A percentile compares a stretch with the other conserved stretches of the same genome.
Conservation (phyloP, 1,140 invertebrate species). For the Philotrypesis tridentata region DNA sequence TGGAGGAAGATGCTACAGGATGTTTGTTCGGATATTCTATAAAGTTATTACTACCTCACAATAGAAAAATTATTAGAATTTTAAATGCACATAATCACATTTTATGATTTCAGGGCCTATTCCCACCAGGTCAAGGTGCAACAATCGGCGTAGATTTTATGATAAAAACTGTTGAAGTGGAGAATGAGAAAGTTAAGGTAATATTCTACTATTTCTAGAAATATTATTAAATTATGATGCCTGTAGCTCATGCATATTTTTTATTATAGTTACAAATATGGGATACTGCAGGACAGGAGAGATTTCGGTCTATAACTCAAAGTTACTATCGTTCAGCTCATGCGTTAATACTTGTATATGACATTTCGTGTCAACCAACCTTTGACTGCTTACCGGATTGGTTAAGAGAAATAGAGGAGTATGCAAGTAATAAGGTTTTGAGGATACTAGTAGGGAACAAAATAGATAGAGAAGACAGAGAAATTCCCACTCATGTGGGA, state of each 20-base stretch:
- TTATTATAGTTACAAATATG: conserved; percentile 93
- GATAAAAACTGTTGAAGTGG: conserved; percentile 98
- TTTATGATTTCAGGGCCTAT: conserved; percentile 80
- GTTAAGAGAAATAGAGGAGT: conserved; percentile 96
- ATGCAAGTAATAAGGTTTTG: conserved; percentile 95
- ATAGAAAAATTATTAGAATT: not conserved
- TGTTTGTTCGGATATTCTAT: not conserved
- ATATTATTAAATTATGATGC: not conserved
- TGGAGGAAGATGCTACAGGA: not conserved
- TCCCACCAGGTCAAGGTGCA: conserved; percentile 97
- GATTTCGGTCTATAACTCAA: conserved; percentile 97
- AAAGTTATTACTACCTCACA: not conserved
- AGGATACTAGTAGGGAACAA: conserved; percentile 96
- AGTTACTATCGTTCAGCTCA: conserved; percentile 98
- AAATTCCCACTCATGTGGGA: conserved; percentile 95
- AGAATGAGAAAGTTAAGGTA: conserved; percentile 99
- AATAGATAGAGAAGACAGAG: conserved; percentile 94
- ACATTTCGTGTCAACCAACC: conserved; percentile 97
- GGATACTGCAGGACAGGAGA: conserved; percentile 98
- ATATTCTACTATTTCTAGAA: conserved; percentile 23
- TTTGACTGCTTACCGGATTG: conserved; percentile 97
- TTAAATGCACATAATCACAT: not conserved
- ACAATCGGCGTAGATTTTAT: conserved; percentile 99
- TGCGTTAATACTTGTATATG: conserved; percentile 97
- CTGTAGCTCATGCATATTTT: conserved; percentile 28